Evolutionary conservation across 2,797 vertebrate genomes (phyloP).

Genomic region (Paedocypris micromegethes): DNA sequence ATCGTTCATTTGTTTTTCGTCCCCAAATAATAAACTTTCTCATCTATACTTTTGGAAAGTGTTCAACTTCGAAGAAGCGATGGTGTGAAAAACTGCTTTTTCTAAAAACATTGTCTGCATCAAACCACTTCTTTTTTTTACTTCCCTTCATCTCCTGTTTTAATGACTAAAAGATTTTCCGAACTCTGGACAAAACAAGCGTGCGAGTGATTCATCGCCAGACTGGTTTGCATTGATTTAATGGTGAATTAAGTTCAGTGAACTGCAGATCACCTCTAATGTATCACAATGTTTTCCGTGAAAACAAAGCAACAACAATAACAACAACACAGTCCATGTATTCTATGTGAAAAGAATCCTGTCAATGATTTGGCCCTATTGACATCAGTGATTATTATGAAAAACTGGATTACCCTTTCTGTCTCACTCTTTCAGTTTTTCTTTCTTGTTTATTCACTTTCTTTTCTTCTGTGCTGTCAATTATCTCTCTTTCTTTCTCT

Average conservation of each 20-base stretch:
- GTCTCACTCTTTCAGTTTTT: slow-evolving; percentile 18
- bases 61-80: slow-evolving; percentile 6
- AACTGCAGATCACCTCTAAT: slow-evolving; percentile 24
- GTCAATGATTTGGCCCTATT: slow-evolving; percentile 15
- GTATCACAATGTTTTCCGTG: slow-evolving; percentile 6
- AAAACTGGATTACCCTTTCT: slow-evolving; percentile 26
- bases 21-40: slow-evolving; percentile 30
- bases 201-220: slow-evolving; percentile 9
- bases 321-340: background rate
- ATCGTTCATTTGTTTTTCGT: slow-evolving; percentile 12
- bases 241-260: background rate
- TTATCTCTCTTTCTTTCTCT: slow-evolving; percentile 17
- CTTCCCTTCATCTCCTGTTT: background rate
- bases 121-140: background rate
- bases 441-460: background rate
- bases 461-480: background rate
- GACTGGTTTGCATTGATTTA: slow-evolving; percentile 9
- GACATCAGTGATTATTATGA: slow-evolving; percentile 21
- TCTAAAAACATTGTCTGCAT: slow-evolving; percentile 3
- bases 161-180: background rate
- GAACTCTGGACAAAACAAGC: background rate
- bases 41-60: slow-evolving; percentile 4
- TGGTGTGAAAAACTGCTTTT: background rate
- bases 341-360: slow-evolving; percentile 1
- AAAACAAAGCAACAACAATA: background rate